Percentiles rank a stretch among this genome's conserved stretches.
These are phyloP conservation scores for Eulacestoma nigropectus DNA, from an alignment of 2,113 vertebrate genomes.

Conservation along the genomic window DNA sequence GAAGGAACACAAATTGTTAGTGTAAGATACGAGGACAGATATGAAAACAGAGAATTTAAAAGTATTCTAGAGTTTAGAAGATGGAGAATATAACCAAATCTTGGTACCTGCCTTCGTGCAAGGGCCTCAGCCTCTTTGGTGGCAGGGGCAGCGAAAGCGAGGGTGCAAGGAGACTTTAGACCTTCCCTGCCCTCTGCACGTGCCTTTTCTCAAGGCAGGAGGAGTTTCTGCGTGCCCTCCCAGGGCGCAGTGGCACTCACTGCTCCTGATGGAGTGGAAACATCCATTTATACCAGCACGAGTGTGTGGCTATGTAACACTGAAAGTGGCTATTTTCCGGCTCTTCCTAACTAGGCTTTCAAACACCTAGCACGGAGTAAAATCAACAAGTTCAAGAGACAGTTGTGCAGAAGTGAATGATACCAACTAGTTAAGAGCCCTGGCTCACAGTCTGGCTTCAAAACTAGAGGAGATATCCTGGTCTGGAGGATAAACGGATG, in stretches of 20 bases:
- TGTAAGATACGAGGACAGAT: not conserved
- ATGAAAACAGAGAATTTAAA: not conserved
- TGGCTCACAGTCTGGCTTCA: not conserved
- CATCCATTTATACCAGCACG: not conserved
- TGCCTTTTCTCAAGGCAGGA: not conserved
- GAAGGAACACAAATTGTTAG: not conserved
- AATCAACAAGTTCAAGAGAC: not conserved
- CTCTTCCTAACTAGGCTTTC: not conserved
- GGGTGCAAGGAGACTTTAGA: not conserved
- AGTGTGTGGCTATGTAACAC: rapidly evolving
- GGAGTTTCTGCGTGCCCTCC: not conserved
- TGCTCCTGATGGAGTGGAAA: not conserved
- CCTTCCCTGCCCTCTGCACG: rapidly evolving
- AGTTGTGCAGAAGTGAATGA: not conserved
- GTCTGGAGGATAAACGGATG: not conserved
- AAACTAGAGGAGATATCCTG: not conserved
- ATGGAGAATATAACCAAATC: not conserved
- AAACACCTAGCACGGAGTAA: not conserved
- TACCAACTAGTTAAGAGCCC: not conserved
- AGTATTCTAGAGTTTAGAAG: not conserved
- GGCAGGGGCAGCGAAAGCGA: not conserved
- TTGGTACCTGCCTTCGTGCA: not conserved
- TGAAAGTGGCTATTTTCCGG: not conserved
- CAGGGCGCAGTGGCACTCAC: not conserved
- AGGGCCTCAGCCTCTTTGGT: not conserved